Conservation (phyloP, 1,140 invertebrate genomes). For the Oedothorax gibbosus region DNA sequence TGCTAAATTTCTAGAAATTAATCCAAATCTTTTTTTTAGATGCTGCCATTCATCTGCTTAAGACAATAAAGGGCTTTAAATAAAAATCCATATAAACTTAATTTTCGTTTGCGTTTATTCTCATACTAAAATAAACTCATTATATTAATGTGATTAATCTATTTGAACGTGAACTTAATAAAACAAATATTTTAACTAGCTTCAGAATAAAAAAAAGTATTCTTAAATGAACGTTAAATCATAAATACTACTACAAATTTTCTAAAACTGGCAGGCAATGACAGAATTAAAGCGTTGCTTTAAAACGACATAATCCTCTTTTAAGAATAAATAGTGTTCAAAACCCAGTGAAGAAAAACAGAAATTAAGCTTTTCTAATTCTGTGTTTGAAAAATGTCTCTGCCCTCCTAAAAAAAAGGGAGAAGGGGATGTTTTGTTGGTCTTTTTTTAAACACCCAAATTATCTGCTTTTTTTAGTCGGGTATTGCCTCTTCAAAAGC, state of each 20-base stretch:
- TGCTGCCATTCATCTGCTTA: too few relatives aligned
- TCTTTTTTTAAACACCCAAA: neutral
- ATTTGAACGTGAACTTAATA: too few relatives aligned
- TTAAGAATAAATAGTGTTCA: slow-evolving; percentile 17
- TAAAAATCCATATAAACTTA: too few relatives aligned
- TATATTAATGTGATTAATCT: too few relatives aligned
- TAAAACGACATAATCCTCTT: slow-evolving; percentile 25
- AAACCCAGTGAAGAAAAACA: slow-evolving; percentile 2
- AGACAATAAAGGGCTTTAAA: too few relatives aligned
- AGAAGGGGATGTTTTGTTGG: neutral
- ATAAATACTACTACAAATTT: neutral
- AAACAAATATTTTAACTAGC: too few relatives aligned
- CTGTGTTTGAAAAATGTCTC: neutral
- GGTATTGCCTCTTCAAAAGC: neutral
- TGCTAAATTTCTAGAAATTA: too few relatives aligned
- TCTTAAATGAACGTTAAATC: too few relatives aligned
- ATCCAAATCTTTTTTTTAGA: too few relatives aligned
- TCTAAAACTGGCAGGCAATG: neutral
- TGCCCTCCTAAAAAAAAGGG: neutral
- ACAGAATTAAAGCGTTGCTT: neutral
- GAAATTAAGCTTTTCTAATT: slow-evolving; percentile 19
- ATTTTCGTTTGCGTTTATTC: too few relatives aligned
- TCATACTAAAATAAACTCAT: too few relatives aligned
- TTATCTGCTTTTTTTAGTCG: slow-evolving; percentile 16
- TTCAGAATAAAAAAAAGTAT: too few relatives aligned